Percentiles rank a stretch among this genome's conserved stretches.
These are phyloP conservation scores for Drosophila arizonae DNA, from an alignment of 1,140 invertebrate species.

Conservation along the genomic window DNA sequence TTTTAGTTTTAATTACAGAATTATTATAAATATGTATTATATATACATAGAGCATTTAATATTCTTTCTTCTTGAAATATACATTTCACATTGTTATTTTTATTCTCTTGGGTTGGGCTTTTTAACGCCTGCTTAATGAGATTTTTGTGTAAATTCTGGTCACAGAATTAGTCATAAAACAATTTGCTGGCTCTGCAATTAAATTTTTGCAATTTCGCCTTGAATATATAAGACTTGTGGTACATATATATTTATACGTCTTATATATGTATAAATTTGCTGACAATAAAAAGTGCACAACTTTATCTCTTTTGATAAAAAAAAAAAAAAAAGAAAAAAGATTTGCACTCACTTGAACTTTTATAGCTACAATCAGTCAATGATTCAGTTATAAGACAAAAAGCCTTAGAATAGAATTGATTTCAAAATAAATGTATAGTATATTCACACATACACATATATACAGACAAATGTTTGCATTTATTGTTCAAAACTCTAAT, in stretches of 20 bases:
- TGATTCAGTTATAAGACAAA: not conserved
- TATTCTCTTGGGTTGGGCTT: not conserved
- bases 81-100: not conserved
- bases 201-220: not conserved
- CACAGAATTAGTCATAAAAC: conserved; percentile 2
- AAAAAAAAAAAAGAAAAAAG: too few species aligned
- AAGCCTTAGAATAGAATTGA: not conserved
- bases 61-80: not conserved
- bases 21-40: too few species aligned
- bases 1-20: too few species aligned
- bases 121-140: not conserved
- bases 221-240: not conserved
- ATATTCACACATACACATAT: not conserved
- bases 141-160: conserved; percentile 5
- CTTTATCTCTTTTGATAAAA: not conserved
- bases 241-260: not conserved
- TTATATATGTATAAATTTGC: not conserved
- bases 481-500: not conserved
- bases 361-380: too few species aligned
- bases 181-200: not conserved
- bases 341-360: too few species aligned
- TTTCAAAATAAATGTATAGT: not conserved
- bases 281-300: not conserved
- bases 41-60: not conserved
- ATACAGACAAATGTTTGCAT: not conserved